Evolutionary conservation across 2,113 vertebrate species (phyloP).

Genomic region (Xenopus tropicalis): DNA sequence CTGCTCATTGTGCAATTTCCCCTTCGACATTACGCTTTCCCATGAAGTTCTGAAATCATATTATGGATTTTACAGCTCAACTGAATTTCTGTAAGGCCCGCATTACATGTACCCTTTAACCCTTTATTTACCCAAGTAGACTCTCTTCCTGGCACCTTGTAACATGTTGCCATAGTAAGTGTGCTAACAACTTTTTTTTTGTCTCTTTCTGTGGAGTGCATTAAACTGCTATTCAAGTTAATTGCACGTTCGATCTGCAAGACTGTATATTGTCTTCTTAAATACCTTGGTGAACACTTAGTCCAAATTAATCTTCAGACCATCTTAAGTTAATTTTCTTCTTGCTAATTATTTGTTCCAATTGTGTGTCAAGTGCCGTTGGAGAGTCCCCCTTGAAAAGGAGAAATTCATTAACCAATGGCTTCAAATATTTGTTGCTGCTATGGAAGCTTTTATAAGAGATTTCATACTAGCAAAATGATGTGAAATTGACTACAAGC

Average conservation of each 20-base stretch:
- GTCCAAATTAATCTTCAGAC: conserved; percentile 56
- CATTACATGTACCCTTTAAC: conserved; percentile 53
- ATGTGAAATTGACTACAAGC: conserved; percentile 36
- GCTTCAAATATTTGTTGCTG: conserved; percentile 55
- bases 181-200: conserved; percentile 35
- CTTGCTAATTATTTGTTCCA: conserved; percentile 55
- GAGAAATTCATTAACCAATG: conserved; percentile 58
- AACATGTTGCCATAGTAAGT: conserved; percentile 1
- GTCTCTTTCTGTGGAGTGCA: conserved; percentile 57
- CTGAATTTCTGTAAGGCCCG: conserved; percentile 55
- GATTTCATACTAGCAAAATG: background rate
- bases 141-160: background rate
- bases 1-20: conserved; percentile 70
- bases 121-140: background rate
- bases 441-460: conserved; percentile 2
- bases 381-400: conserved; percentile 51
- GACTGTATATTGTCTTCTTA: conserved; percentile 52
- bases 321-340: conserved; percentile 61
- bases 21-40: conserved; percentile 71
- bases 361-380: conserved; percentile 58
- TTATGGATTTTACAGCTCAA: conserved; percentile 58
- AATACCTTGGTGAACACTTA: conserved; percentile 57
- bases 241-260: conserved; percentile 52
- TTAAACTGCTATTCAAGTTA: conserved; percentile 60
- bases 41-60: conserved; percentile 75